Conservation (phyloP, 1,140 invertebrate genomes). For the Heliconius himera region DNA sequence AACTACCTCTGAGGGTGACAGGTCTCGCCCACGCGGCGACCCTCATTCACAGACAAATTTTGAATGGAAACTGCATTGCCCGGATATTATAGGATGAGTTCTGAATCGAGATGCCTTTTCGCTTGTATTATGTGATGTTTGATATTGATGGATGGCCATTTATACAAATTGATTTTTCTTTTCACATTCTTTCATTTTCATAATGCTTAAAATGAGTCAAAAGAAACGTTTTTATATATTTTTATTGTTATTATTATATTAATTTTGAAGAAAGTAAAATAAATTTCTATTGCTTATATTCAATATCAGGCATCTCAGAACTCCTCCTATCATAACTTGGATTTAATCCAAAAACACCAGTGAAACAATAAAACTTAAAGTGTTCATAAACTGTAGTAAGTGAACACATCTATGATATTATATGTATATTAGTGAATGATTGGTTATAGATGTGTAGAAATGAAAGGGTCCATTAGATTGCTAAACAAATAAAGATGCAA, state of each 20-base stretch:
- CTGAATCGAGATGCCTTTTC: neutral
- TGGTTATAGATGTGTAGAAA: conserved; percentile 55
- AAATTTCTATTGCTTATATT: neutral
- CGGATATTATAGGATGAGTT: conserved; percentile 5
- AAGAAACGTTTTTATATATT: neutral
- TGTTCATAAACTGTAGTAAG: conserved; percentile 52
- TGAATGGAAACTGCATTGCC: conserved; percentile 19
- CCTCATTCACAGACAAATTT: conserved; percentile 35
- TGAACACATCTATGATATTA: conserved; percentile 37
- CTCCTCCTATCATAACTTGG: neutral
- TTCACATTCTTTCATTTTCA: neutral
- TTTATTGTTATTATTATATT: neutral
- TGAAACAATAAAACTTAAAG: conserved; percentile 47
- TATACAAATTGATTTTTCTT: neutral
- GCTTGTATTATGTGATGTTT: neutral
- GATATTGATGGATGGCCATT: neutral
- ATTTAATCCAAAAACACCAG: conserved; percentile 34
- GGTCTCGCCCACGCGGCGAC: conserved; percentile 61
- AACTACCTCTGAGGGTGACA: conserved; percentile 84
- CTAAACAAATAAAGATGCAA: conserved; percentile 32
- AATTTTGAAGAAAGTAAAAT: neutral
- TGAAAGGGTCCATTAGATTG: conserved; percentile 76
- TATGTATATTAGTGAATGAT: conserved; percentile 40
- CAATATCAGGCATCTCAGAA: neutral
- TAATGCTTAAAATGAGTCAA: neutral